These are phyloP conservation scores for Macropus fuliginosus DNA, from an alignment of 2,797 vertebrate genomes.

Conservation along the genomic window DNA sequence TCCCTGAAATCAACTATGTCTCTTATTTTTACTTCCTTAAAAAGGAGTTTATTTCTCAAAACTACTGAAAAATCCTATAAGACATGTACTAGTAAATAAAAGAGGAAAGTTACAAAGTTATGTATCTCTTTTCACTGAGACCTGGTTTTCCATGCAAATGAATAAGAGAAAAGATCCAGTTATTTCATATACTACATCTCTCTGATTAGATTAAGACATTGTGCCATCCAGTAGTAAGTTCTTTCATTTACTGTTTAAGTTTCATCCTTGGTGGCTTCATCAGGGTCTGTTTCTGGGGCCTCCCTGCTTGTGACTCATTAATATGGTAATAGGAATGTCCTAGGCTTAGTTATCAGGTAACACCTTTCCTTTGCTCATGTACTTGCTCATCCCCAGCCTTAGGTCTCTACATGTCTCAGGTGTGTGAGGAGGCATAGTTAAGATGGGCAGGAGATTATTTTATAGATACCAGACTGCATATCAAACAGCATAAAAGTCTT, in stretches of 20 bases:
- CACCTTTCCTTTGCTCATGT: background rate
- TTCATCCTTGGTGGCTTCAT: background rate
- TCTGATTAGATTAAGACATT: background rate
- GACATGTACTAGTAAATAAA: background rate
- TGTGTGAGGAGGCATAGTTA: background rate
- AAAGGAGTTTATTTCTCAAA: background rate
- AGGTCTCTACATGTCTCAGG: background rate
- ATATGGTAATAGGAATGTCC: background rate
- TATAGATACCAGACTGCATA: background rate
- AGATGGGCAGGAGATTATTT: background rate
- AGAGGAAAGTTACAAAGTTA: too few species aligned
- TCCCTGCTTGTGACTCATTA: background rate
- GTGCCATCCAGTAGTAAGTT: background rate
- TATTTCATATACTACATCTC: background rate
- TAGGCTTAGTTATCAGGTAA: background rate
- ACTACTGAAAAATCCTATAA: background rate
- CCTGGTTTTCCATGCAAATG: too few species aligned
- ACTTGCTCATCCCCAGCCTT: background rate
- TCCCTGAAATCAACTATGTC: background rate
- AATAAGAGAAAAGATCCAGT: too few species aligned
- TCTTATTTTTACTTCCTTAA: background rate
- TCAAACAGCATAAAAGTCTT: background rate
- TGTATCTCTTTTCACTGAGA: too few species aligned
- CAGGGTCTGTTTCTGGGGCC: background rate
- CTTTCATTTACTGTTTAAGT: background rate